phyloP scores from a whole-genome alignment of 2,113 vertebrate species.

The Pseudopipra pipra region DNA sequence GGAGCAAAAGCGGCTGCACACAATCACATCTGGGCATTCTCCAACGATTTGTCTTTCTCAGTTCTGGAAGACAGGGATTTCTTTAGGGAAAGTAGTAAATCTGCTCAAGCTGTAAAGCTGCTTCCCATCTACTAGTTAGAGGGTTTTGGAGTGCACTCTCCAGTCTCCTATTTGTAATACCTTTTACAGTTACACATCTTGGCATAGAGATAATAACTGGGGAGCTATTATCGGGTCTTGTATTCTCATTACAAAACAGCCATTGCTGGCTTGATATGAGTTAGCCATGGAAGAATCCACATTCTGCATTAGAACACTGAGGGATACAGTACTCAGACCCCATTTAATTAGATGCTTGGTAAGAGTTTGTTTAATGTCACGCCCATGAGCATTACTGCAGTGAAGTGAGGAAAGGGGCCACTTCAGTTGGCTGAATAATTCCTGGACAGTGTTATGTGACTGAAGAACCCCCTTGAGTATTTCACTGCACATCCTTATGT shows the following conservation, averaged over 20 bases:
- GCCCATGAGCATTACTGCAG: neutral
- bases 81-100: neutral
- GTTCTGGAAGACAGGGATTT: neutral
- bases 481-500: neutral
- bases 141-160: neutral
- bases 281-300: neutral
- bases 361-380: slow-evolving; percentile 47
- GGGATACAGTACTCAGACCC: neutral
- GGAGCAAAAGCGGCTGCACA: neutral
- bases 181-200: neutral
- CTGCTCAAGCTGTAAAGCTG: neutral
- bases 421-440: neutral
- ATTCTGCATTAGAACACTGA: neutral
- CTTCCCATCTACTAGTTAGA: neutral
- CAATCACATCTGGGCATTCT: neutral
- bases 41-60: neutral
- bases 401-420: neutral
- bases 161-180: neutral
- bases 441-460: neutral
- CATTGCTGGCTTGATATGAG: neutral
- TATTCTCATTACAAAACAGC: slow-evolving; percentile 38
- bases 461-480: neutral
- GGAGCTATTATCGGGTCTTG: slow-evolving; percentile 27
- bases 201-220: slow-evolving; percentile 11
- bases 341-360: slow-evolving; percentile 39